phyloP scores from a whole-genome alignment of 2,797 vertebrate species.

The Acanthurus lineatus region DNA sequence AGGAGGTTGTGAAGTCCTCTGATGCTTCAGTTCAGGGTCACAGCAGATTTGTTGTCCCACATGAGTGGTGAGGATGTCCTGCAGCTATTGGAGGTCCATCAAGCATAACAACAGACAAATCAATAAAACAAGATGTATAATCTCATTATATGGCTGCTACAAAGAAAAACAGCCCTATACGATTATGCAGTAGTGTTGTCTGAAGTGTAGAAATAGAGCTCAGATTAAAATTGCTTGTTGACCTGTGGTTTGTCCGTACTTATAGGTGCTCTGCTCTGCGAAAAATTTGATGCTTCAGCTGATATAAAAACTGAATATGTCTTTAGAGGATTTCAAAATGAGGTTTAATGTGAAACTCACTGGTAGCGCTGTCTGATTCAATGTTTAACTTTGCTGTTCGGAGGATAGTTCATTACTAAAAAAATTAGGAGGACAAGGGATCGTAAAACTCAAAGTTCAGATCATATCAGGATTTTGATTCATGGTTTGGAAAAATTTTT shows the following conservation, averaged over 20 bases:
- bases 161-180: conserved; percentile 58
- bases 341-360: conserved; percentile 10
- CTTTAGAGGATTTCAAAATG: conserved; percentile 4
- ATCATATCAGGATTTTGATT: too few species aligned
- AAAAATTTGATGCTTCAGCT: conserved; percentile 45
- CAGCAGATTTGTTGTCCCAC: conserved; percentile 56
- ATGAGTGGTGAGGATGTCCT: conserved; percentile 55
- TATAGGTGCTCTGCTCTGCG: conserved; percentile 34
- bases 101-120: conserved; percentile 67
- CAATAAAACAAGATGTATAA: conserved; percentile 78
- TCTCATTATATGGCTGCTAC: conserved; percentile 68
- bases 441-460: too few species aligned
- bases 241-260: conserved; percentile 40
- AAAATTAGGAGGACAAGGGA: too few species aligned
- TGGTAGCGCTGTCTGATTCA: not conserved
- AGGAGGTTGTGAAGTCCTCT: conserved; percentile 31
- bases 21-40: conserved; percentile 57
- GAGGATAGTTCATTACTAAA: not conserved
- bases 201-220: conserved; percentile 43
- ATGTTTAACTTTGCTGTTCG: conserved; percentile 14
- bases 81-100: conserved; percentile 57
- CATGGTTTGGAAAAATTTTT: too few species aligned
- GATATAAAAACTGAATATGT: conserved; percentile 1
- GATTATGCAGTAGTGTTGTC: conserved; percentile 62
- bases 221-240: conserved; percentile 60